Percentiles rank a stretch among this genome's conserved stretches.
Evolutionary conservation across 2,797 vertebrate genomes (phyloP).

Genomic region (Diplodus puntazzo): DNA sequence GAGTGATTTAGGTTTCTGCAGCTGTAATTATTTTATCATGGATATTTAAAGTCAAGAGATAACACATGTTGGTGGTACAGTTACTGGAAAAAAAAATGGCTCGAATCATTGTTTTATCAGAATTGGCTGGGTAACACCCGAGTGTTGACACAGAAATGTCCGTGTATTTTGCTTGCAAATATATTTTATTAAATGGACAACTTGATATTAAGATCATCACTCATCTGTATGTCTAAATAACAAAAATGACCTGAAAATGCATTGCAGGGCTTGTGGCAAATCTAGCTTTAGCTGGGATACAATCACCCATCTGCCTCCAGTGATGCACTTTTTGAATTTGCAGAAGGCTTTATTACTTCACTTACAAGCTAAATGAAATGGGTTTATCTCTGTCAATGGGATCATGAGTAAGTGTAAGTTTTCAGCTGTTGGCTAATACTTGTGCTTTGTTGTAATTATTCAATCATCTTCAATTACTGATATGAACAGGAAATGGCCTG

Average conservation of each 20-base stretch:
- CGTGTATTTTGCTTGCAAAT: constrained; percentile 78
- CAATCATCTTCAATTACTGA: neutral
- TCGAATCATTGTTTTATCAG: constrained; percentile 40
- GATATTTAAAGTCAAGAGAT: constrained; percentile 35
- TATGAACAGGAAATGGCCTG: neutral
- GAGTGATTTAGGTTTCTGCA: constrained; percentile 50
- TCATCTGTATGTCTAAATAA: constrained; percentile 28
- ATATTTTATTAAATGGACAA: constrained; percentile 89
- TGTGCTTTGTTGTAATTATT: neutral
- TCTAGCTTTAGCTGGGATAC: neutral
- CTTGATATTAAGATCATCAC: constrained; percentile 26
- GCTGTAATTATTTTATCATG: constrained; percentile 29
- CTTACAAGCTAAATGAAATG: neutral
- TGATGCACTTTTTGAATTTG: neutral
- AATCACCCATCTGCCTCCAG: neutral
- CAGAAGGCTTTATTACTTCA: neutral
- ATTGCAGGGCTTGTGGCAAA: neutral
- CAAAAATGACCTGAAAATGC: neutral
- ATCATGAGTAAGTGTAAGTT: neutral
- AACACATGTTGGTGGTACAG: constrained; percentile 17
- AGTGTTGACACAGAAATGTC: constrained; percentile 68
- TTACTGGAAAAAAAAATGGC: constrained; percentile 19
- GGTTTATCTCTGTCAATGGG: neutral
- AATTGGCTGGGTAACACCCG: constrained; percentile 40
- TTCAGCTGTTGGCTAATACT: neutral